A percentile compares a stretch with the other conserved stretches of the same genome.
These are phyloP conservation scores for Odontamblyopus lacepedii DNA, from an alignment of 2,797 vertebrate genomes.

Conservation along the genomic window DNA sequence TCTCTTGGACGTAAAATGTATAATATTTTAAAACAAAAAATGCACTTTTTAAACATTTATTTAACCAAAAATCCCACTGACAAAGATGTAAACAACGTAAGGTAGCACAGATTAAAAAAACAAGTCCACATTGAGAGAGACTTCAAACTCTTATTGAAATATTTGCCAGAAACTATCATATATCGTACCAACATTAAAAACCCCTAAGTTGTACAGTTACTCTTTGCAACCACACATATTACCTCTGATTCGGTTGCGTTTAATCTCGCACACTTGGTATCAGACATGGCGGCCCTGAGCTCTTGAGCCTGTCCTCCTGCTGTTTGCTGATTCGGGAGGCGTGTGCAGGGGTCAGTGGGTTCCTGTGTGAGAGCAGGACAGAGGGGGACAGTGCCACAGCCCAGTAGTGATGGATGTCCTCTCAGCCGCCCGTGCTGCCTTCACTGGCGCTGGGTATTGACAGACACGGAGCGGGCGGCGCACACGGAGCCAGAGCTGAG, in stretches of 20 bases:
- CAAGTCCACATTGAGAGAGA: too few species aligned
- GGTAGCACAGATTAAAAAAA: too few species aligned
- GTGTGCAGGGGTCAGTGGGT: conserved; percentile 66
- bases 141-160: not conserved
- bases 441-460: conserved; percentile 62
- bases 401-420: conserved; percentile 78
- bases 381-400: conserved; percentile 69
- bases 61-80: too few species aligned
- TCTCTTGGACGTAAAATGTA: not conserved
- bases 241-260: not conserved
- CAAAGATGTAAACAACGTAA: too few species aligned
- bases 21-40: not conserved
- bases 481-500: conserved; percentile 58
- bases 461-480: conserved; percentile 60
- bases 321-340: conserved; percentile 63
- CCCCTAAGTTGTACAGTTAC: too few species aligned
- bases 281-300: conserved; percentile 22
- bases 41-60: too few species aligned
- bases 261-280: conserved; percentile 1
- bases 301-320: conserved; percentile 30
- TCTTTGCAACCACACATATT: not conserved
- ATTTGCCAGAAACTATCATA: too few species aligned
- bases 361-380: conserved; percentile 52
- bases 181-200: too few species aligned
- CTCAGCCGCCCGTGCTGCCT: conserved; percentile 62